phyloP scores from a whole-genome alignment of 2,113 vertebrate species.

The Nyctereutes procyonoides region DNA sequence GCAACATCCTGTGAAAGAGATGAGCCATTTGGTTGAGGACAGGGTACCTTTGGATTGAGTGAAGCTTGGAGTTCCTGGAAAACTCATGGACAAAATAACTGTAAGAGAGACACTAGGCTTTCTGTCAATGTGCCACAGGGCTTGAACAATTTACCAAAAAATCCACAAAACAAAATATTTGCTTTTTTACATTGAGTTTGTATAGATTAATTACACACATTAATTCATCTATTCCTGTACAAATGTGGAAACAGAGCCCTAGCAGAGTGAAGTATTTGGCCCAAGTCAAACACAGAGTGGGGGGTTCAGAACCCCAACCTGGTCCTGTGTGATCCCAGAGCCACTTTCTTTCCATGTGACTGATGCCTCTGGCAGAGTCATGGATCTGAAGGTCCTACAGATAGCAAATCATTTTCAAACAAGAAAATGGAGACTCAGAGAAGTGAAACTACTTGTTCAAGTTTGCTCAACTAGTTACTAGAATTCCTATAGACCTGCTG shows the following conservation, averaged over 20 bases:
- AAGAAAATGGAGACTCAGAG: constrained; percentile 1
- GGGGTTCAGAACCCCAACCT: not conserved
- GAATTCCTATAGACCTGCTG: constrained; percentile 32
- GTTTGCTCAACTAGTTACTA: not conserved
- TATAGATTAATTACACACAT: not conserved
- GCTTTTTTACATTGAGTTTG: not conserved
- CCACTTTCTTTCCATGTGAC: not conserved
- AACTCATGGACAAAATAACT: not conserved
- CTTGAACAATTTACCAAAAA: constrained; percentile 19
- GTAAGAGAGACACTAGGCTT: not conserved
- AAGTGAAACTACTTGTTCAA: not conserved
- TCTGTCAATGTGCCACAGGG: not conserved
- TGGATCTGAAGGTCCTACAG: not conserved
- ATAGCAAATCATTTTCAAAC: not conserved
- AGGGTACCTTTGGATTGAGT: not conserved
- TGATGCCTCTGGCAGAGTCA: not conserved
- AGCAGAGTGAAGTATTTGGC: not conserved
- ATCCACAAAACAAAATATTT: not conserved
- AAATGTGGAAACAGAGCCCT: not conserved
- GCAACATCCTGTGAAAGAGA: not conserved
- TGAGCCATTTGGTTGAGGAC: not conserved
- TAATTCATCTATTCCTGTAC: not conserved
- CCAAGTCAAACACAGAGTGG: not conserved
- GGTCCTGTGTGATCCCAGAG: not conserved
- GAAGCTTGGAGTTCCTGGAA: not conserved